Percentiles rank a stretch among this genome's conserved stretches.
phyloP scores from a whole-genome alignment of 2,797 vertebrate species.

The Sparidentex hasta region DNA sequence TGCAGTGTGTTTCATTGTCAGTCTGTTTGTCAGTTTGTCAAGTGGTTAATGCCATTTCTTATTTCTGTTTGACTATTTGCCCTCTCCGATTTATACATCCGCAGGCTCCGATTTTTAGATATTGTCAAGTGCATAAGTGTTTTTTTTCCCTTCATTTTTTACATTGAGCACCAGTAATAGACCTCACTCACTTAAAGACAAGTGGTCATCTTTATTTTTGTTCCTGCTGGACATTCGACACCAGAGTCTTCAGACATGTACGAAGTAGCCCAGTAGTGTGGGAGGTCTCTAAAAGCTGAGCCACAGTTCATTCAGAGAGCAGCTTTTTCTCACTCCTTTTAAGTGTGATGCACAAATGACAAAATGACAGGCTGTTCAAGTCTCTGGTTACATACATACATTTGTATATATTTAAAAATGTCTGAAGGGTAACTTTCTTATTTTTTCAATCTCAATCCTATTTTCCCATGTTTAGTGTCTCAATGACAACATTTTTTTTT shows the following conservation, averaged over 20 bases:
- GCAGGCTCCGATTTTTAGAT: neutral
- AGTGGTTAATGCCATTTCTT: neutral
- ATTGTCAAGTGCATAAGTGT: neutral
- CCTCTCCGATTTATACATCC: neutral
- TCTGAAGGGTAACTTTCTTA: no score
- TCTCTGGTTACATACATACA: neutral
- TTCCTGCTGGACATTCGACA: slow-evolving; percentile 52
- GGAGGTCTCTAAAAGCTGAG: neutral
- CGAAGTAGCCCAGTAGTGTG: neutral
- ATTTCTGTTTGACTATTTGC: neutral
- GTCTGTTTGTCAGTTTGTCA: neutral
- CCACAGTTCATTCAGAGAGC: neutral
- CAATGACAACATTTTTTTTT: no score
- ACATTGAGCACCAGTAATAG: neutral
- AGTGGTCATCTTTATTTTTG: slow-evolving; percentile 53
- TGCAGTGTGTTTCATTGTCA: neutral
- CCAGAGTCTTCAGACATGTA: slow-evolving; percentile 9
- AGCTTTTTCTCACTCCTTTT: neutral
- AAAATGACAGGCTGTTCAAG: neutral
- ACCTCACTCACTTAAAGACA: neutral
- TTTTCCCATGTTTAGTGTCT: no score
- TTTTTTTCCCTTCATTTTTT: neutral
- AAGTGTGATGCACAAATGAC: neutral
- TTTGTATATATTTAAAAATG: no score
- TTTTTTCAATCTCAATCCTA: no score